These are phyloP conservation scores for Drosophila subquinaria DNA, from an alignment of 2,888 invertebrate species.

Conservation along the genomic window DNA sequence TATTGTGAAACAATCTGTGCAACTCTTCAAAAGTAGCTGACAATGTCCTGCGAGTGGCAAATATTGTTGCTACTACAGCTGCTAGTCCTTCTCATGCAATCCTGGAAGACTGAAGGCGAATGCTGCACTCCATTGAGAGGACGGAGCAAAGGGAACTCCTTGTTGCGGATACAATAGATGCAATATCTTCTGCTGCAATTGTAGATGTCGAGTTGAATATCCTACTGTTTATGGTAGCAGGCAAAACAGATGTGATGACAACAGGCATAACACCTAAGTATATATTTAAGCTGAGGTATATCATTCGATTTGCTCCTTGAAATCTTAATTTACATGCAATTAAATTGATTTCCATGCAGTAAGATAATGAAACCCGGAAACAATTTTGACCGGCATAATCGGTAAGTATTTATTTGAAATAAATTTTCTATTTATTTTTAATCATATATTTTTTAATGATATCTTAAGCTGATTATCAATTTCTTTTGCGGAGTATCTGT, in stretches of 20 bases:
- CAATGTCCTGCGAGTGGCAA: neutral
- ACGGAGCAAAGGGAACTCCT: neutral
- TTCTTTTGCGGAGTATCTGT: too few relatives aligned
- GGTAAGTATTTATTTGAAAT: neutral
- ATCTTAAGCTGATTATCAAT: too few relatives aligned
- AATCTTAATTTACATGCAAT: neutral
- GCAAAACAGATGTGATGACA: too few relatives aligned
- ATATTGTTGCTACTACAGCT: neutral
- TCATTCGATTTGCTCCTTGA: too few relatives aligned
- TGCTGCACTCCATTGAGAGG: neutral
- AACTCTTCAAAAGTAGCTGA: neutral
- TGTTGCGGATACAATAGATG: neutral
- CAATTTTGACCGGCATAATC: neutral
- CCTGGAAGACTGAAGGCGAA: neutral
- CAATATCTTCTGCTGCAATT: too few relatives aligned
- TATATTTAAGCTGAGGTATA: neutral
- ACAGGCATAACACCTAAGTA: neutral
- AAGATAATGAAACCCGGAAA: too few relatives aligned
- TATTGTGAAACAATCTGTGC: neutral
- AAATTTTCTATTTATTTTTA: neutral
- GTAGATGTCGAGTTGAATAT: too few relatives aligned
- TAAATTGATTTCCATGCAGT: neutral
- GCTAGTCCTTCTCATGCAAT: neutral
- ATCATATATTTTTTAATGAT: too few relatives aligned
- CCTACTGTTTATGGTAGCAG: too few relatives aligned